Evolutionary conservation across 2,113 vertebrate species (phyloP).

Genomic region (Chiloscyllium plagiosum): DNA sequence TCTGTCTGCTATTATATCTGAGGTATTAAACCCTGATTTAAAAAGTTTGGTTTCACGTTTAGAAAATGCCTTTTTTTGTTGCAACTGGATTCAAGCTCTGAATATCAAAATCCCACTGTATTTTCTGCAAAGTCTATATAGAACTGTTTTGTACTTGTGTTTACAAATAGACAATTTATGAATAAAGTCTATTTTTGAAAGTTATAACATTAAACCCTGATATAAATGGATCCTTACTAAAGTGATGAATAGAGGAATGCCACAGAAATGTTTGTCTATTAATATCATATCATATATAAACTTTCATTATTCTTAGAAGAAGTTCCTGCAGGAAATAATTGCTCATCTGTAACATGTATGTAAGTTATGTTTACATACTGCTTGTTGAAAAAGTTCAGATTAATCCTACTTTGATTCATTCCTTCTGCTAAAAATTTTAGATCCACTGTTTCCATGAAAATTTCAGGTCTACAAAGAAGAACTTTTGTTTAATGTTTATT

Average conservation of each 20-base stretch:
- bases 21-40: no score
- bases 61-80: no score
- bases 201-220: no score
- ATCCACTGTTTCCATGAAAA: neutral
- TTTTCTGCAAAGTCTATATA: no score
- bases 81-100: no score
- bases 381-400: neutral
- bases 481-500: neutral
- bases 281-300: neutral
- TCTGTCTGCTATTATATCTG: neutral
- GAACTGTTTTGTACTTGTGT: no score
- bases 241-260: neutral
- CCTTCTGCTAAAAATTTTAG: neutral
- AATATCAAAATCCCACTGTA: no score
- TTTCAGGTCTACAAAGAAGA: neutral
- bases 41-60: no score
- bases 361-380: neutral
- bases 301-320: neutral
- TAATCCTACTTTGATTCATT: neutral
- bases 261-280: neutral
- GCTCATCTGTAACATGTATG: neutral
- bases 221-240: neutral
- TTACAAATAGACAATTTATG: no score
- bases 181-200: no score
- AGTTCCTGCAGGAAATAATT: neutral